Evolutionary conservation across 2,113 vertebrate species (phyloP), one percentile per base, ranked within the genome.

Genomic region (Vulpes vulpes): DNA sequence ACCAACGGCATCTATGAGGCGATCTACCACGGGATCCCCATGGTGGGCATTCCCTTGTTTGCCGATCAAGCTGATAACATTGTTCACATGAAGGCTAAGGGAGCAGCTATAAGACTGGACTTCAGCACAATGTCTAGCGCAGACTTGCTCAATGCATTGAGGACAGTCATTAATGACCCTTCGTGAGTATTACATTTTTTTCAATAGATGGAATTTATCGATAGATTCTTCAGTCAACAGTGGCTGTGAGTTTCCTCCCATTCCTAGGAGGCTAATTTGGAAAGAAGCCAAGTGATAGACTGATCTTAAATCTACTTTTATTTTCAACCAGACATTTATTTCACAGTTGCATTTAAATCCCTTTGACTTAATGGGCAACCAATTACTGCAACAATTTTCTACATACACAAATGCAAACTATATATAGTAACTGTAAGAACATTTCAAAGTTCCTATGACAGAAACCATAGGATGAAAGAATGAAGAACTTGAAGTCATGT

Each of bases 1-100:
- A 98, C 99, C 32, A 99, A 99, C 0, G 98, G 99, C 25, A 97
- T 99, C 62, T 99, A 99, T 60, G 99, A 99, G 98, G 99, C 99
- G 0, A 99, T 99, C 93, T 99, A 99, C 96, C 99, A 99, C 0
- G 99, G 98, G 0, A 95, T 99, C 67, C 99, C 99, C 0, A 96
- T 99, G 98, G 98, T 99, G 35, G 99, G 99, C 17, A 87, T 99
- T 20, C 99, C 99, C 4, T 89, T 99, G 89, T 99, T 99, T 95
- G 99, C 53, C 0, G 99, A 99, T 67, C 99, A 99, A 97, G 97
- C 98, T 0, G 99, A 99, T 93, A 99, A 99, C 95, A 64, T 99
- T 0, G 96, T 80, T 86, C 99, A 97, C 81, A 97, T 99, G 98
- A 98, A 35, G 55, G 98, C 96, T 20, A 99, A 98, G 49, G 99